Conservation (phyloP, 1,140 invertebrate species). For the Drosophila eugracilis region DNA sequence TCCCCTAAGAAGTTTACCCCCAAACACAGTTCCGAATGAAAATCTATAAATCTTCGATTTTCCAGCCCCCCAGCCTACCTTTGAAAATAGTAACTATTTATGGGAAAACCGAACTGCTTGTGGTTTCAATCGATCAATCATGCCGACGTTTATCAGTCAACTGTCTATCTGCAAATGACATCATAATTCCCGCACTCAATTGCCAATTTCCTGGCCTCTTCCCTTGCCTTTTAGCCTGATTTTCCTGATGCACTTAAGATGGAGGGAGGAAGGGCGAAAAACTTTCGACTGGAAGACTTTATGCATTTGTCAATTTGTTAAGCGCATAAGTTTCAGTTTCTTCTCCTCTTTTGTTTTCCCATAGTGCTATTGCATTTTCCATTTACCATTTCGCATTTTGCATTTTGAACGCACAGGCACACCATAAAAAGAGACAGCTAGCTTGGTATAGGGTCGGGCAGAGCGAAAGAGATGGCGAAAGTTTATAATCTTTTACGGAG, state of each 20-base stretch:
- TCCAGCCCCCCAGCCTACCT: background rate
- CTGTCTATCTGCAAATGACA: slow-evolving; percentile 6
- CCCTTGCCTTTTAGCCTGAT: background rate
- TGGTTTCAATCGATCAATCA: slow-evolving; percentile 7
- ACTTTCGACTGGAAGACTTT: slow-evolving; percentile 33
- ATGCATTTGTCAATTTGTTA: slow-evolving; percentile 67
- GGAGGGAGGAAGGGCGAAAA: no score
- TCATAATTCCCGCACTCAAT: slow-evolving; percentile 13
- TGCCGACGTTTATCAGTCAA: slow-evolving; percentile 9
- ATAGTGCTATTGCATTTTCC: slow-evolving; percentile 17
- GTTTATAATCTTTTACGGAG: slow-evolving; percentile 83
- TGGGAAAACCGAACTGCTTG: background rate
- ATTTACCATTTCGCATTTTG: slow-evolving; percentile 10
- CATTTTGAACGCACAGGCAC: no score
- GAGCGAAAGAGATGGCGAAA: slow-evolving; percentile 34
- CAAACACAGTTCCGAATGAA: background rate
- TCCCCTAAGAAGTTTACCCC: no score
- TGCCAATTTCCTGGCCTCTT: background rate
- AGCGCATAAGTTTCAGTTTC: slow-evolving; percentile 57
- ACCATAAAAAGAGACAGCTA: background rate
- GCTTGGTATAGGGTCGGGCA: background rate
- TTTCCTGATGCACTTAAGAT: slow-evolving; percentile 10
- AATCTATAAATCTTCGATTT: background rate
- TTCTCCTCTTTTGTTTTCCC: background rate
- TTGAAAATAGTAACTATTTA: background rate